phyloP scores from a whole-genome alignment of 1,140 invertebrate genomes.

The Thaumetopoea pityocampa region DNA sequence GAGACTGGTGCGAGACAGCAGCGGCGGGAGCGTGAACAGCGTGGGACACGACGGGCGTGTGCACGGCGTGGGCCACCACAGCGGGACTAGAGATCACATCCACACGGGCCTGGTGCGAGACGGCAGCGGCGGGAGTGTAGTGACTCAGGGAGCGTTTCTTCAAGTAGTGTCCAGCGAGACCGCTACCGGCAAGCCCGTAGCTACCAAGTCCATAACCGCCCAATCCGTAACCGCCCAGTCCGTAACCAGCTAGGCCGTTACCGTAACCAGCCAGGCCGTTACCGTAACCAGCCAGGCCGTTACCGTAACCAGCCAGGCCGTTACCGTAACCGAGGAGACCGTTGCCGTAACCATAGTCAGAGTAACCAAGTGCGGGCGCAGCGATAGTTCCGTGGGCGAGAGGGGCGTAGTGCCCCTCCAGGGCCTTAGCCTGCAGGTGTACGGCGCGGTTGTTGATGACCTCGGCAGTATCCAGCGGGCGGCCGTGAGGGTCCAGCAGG shows the following conservation, averaged over 20 bases:
- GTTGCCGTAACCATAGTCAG: conserved; percentile 37
- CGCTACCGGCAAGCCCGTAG: no score
- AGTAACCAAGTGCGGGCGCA: conserved; percentile 32
- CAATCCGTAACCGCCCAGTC: no score
- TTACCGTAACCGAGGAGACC: conserved; percentile 27
- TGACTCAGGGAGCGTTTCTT: conserved; percentile 21
- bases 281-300: conserved; percentile 30
- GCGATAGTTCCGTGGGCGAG: conserved; percentile 27
- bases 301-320: conserved; percentile 27
- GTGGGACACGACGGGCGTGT: conserved; percentile 27
- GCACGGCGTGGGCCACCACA: conserved; percentile 33
- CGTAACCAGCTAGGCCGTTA: no score
- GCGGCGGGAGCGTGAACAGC: conserved; percentile 40
- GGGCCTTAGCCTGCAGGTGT: no score
- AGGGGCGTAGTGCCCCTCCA: conserved; percentile 35
- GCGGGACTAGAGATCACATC: conserved; percentile 38
- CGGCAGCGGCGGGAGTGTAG: conserved; percentile 28
- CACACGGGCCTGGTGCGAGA: conserved; percentile 42
- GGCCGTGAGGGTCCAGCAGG: no score
- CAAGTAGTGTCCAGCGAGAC: conserved; percentile 20
- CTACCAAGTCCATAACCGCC: no score
- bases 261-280: no score
- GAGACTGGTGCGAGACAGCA: conserved; percentile 65
- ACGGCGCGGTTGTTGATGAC: no score
- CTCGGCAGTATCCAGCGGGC: no score